These are phyloP conservation scores for Coenonympha arcania DNA, from an alignment of 2,888 invertebrate genomes.

Conservation along the genomic window DNA sequence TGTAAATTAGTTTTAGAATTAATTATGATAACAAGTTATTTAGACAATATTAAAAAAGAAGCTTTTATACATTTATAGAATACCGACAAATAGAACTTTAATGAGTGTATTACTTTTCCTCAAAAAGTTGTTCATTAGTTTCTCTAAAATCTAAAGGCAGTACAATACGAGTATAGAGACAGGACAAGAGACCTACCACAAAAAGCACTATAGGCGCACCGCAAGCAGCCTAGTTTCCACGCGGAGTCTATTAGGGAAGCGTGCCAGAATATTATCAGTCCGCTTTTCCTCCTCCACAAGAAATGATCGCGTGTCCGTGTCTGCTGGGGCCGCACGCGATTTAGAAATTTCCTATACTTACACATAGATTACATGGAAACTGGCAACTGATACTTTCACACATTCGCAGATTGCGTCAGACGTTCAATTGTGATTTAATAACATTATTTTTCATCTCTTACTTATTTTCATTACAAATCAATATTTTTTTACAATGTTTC, in stretches of 20 bases:
- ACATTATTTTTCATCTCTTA: no score
- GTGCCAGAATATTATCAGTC: slow-evolving; percentile 54
- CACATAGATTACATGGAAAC: slow-evolving; percentile 46
- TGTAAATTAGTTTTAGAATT: no score
- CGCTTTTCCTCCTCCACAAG: slow-evolving; percentile 41
- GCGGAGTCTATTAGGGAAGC: slow-evolving; percentile 34
- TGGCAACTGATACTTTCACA: slow-evolving; percentile 26
- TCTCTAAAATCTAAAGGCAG: no score
- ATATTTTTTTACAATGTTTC: no score
- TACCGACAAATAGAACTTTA: no score
- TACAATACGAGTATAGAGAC: neutral
- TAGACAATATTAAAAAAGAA: no score
- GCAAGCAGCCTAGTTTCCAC: slow-evolving; percentile 24
- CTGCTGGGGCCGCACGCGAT: slow-evolving; percentile 58
- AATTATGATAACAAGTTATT: no score
- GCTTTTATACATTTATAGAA: no score
- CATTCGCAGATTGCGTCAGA: neutral
- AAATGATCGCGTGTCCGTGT: slow-evolving; percentile 59
- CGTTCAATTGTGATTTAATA: neutral
- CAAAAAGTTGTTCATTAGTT: neutral
- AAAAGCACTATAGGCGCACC: slow-evolving; percentile 4
- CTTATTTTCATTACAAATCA: no score
- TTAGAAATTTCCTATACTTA: slow-evolving; percentile 57
- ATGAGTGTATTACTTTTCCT: no score
- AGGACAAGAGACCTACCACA: slow-evolving; percentile 12